phyloP scores from a whole-genome alignment of 1,140 invertebrate species.

The Scaptomyza montana region DNA sequence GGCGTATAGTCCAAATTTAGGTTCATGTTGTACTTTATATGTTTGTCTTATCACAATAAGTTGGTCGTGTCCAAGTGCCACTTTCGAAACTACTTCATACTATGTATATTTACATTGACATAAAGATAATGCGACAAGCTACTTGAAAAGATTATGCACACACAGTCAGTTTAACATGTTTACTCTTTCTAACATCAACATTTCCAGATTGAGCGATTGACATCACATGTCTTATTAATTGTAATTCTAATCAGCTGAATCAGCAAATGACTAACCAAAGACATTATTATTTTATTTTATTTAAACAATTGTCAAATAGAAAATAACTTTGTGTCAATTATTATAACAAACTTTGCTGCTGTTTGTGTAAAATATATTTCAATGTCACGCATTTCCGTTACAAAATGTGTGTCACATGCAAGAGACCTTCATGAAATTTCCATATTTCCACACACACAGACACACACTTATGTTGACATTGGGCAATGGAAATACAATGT shows the following conservation, averaged over 20 bases:
- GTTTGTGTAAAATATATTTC: slow-evolving; percentile 23
- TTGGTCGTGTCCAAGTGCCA: not conserved
- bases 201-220: not conserved
- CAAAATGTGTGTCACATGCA: slow-evolving; percentile 59
- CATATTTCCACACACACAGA: slow-evolving; percentile 41
- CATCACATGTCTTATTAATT: not conserved
- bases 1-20: not conserved
- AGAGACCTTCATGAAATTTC: slow-evolving; percentile 43
- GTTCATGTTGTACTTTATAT: too few species aligned
- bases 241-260: not conserved
- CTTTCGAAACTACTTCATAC: not conserved
- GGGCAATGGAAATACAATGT: slow-evolving; percentile 43
- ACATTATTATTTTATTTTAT: not conserved
- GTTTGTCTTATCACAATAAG: not conserved
- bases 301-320: not conserved
- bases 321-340: slow-evolving; percentile 12
- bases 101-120: not conserved
- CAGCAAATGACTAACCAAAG: slow-evolving; percentile 3
- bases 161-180: not conserved
- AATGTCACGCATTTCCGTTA: slow-evolving; percentile 62
- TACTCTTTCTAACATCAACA: not conserved
- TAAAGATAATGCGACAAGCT: not conserved
- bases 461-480: slow-evolving; percentile 43
- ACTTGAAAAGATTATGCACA: not conserved
- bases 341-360: not conserved